Evolutionary conservation across 2,888 invertebrate genomes (phyloP), one percentile per base, ranked within the genome.

Genomic region (Lasioglossum leucozonium): DNA sequence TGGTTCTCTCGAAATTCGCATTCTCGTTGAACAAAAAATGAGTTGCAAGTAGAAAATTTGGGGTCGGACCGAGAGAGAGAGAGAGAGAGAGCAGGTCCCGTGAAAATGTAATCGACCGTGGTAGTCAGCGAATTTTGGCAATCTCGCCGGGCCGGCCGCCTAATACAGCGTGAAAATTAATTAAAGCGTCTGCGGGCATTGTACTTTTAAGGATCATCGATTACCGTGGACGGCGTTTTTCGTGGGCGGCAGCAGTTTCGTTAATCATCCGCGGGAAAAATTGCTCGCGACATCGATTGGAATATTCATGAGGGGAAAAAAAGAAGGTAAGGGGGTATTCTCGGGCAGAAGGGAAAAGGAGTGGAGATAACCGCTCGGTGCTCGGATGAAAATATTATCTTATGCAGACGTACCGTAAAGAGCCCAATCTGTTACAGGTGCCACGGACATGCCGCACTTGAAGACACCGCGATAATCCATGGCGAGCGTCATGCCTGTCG

Each of bases 351-450:
- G 37, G 22, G 67, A 37, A 10, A 4, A 37, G 37, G 67, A 67
- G 34, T 18, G 22, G 10, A 8, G 37, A 37, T 22, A n/a, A n/a
- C 34, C 4, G 67, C 22, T 18, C 65, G 18, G 18, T 34, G 18
- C 51, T 6, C 42, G 79, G 76, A 76, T 80, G 85, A 84, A 84
- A 84, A 85, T 85, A 79, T 84, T 82, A 78, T 84, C 84, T 74
- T 47, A 51, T 55, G 34, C 55, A 42, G 81, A 92, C 93, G 94
- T 96, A 99, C 99, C 99, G 94, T 99, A 99, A 95, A 98, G 98
- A 55, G 97, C 96, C 99, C 99, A 99, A 95, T 99, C 99, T 0
- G 98, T 99, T 26, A 99, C 99, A 0, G 99, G 99, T 0, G 99
- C 99, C 16, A 99, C 98, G 4, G 99, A 98, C 79, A 98, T 97